Evolutionary conservation across 2,113 vertebrate species (phyloP).

Genomic region (Elephas maximus): DNA sequence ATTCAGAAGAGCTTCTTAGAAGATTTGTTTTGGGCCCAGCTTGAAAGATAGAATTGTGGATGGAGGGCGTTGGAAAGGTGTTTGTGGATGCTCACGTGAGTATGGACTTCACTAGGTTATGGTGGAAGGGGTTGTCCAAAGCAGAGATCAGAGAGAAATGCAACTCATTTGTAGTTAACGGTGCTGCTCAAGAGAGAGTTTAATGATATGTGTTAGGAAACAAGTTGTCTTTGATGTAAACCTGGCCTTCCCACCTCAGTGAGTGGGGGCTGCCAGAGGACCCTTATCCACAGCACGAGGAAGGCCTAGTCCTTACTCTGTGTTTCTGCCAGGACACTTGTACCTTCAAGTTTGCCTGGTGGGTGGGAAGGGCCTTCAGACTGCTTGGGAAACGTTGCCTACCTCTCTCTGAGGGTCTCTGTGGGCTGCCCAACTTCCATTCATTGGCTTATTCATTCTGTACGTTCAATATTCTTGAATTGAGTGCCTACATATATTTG

Average conservation of each 20-base stretch:
- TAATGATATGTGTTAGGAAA: not conserved
- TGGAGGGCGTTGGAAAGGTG: not conserved
- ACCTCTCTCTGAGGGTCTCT: not conserved
- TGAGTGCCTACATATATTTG: not conserved
- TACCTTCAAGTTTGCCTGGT: not conserved
- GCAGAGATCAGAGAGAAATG: not conserved
- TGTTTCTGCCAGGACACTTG: not conserved
- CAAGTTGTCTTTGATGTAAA: not conserved
- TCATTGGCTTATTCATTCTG: not conserved
- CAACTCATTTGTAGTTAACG: not conserved
- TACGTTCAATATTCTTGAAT: not conserved
- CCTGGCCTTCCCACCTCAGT: not conserved
- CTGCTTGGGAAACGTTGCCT: not conserved
- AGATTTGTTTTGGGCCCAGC: not conserved
- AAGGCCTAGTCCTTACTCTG: not conserved
- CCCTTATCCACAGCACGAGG: not conserved
- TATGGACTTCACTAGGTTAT: not conserved
- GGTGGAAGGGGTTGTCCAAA: not conserved
- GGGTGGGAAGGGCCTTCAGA: not conserved
- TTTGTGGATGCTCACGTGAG: not conserved
- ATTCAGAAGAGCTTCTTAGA: not conserved
- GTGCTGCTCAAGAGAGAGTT: not conserved
- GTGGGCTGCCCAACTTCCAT: not conserved
- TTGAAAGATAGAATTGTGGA: not conserved
- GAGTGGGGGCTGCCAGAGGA: not conserved